phyloP scores from a whole-genome alignment of 2,888 invertebrate species.

The Drosophila mimica region DNA sequence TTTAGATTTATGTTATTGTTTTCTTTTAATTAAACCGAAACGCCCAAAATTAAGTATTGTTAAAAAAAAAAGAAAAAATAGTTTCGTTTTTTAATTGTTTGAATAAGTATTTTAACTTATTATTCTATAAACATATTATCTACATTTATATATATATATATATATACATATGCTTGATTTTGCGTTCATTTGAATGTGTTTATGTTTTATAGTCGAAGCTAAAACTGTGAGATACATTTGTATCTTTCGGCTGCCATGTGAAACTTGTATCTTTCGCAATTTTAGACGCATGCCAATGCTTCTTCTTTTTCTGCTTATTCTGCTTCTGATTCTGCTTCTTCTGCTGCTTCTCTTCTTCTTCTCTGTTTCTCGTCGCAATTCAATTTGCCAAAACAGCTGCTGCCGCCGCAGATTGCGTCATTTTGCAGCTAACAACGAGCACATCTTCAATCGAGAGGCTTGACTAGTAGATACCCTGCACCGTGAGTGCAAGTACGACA shows the following conservation, averaged over 20 bases:
- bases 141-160: neutral
- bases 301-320: neutral
- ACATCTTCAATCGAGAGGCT: neutral
- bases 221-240: conserved; percentile 38
- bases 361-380: neutral
- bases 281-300: conserved; percentile 22
- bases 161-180: neutral
- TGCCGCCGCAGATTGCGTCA: neutral
- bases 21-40: conserved; percentile 56
- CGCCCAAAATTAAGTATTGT: conserved; percentile 38
- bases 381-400: neutral
- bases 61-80: neutral
- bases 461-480: neutral
- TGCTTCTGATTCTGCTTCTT: neutral
- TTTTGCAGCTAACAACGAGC: neutral
- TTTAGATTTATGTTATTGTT: conserved; percentile 57
- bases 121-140: neutral
- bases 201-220: conserved; percentile 9
- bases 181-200: conserved; percentile 28
- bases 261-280: conserved; percentile 17
- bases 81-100: conserved; percentile 12
- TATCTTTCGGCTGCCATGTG: conserved; percentile 49
- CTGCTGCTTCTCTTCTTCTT: neutral
- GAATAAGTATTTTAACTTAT: conserved; percentile 21
- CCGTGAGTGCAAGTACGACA: neutral